Evolutionary conservation across 2,797 vertebrate genomes (phyloP), one percentile per base, ranked within the genome.

Genomic region (Lutjanus campechanus): DNA sequence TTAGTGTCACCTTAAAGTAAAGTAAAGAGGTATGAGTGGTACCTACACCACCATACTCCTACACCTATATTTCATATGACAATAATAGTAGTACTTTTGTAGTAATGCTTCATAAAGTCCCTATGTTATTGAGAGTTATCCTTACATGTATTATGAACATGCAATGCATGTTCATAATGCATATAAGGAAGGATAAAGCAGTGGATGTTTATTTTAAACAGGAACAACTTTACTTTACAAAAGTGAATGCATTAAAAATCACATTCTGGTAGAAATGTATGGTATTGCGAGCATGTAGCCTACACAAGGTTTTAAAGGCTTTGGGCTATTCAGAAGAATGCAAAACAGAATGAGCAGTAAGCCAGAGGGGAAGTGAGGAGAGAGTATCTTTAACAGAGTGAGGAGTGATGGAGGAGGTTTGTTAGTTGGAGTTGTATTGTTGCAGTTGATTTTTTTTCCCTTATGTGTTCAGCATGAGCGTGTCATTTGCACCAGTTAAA

Each of bases 91-190:
- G 15, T 47, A 16, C 15, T 76, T n/a, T 12, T 77, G 13, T 58
- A 72, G 61, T 60, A 46, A 62, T 44, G 29, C 44, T 67, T 67
- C 11, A 59, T 70, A 43, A 67, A 68, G 22, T 64, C 43, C 4
- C n/a, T 19, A 25, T 70, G 47, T 43, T 36, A 47, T 7, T 8
- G 12, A 71, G 22, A 63, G 47, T 55, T 59, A 17, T 56, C 12
- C 8, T 58, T 47, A 15, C 66, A 59, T 74, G 17, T 25, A 60
- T 77, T 78, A 46, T 62, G 43, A 53, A 72, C 20, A 65, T 72
- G 73, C 41, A 55, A 47, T 41, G 25, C 25, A 25, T 25, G 25
- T 25, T 25, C 25, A 25, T 25, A 25, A 25, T 25, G 3, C 25
- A 25, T 25, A 25, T 25, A 25, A 25, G 25, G 25, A 25, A 25